Evolutionary conservation across 2,888 invertebrate species (phyloP), one percentile per base, ranked within the genome.

Genomic region (Dolomedes plantarius): DNA sequence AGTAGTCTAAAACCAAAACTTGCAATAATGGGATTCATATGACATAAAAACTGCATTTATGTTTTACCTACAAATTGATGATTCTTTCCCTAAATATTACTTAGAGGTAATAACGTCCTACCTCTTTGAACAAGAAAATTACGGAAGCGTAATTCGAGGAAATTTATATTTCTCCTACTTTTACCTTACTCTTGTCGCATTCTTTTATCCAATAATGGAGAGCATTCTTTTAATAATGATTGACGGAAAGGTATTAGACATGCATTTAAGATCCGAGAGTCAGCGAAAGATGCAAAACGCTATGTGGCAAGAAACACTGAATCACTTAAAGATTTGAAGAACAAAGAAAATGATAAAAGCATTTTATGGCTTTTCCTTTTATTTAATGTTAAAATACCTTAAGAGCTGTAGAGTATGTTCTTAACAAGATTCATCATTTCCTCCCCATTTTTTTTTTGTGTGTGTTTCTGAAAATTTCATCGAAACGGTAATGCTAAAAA

Each of bases 361-460:
- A 19, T 32, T 41, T 69, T 41, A 69, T 28, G 28, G 41, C 27
- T 41, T 69, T 69, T 41, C 16, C 16, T 67, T 32, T 19, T 32
- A 28, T 23, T 69, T 69, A 69, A 69, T 69, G 69, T 32, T n/a
- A 28, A 69, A 68, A 69, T 69, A 69, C 41, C 41, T 69, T 69
- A 69, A 69, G 68, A 68, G 67, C 29, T 31, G 11, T 16, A 9
- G n/a, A 1, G 46, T 16, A 6, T 32, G 32, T 16, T 31, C 32
- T 67, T 67, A 67, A 67, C 67, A 67, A 65, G 65, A 65, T 65
- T 65, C 31, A 29, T 13, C 5, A 62, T 27, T 29, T 67, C 23
- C 32, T 67, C 23, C 32, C 67, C n/a, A 13, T 1, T 1, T 19
- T 16, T 67, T n/a, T n/a, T n/a, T n/a, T n/a, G n/a, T n/a, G n/a